phyloP scores from a whole-genome alignment of 2,888 invertebrate genomes.

The Chloromyia formosa region DNA sequence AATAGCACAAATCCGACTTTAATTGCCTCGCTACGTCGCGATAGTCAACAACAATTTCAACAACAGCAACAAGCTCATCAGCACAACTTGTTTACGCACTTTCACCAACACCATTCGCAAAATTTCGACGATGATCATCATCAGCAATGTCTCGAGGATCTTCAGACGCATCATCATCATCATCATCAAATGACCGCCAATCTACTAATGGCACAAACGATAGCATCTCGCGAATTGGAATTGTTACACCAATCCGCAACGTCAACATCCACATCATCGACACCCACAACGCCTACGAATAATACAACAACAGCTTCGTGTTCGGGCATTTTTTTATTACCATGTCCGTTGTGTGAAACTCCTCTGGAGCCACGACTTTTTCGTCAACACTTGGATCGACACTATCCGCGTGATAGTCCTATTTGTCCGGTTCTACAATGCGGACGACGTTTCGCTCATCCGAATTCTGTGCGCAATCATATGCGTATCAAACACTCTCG shows the following conservation, averaged over 20 bases:
- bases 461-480: constrained; percentile 87
- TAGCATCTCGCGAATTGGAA: constrained; percentile 60
- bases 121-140: constrained; percentile 42
- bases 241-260: constrained; percentile 62
- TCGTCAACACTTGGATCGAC: constrained; percentile 80
- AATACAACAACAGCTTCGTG: constrained; percentile 59
- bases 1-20: constrained; percentile 45
- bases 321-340: constrained; percentile 63
- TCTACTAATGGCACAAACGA: constrained; percentile 63
- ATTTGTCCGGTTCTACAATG: constrained; percentile 81
- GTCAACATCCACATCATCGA: constrained; percentile 55
- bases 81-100: constrained; percentile 51
- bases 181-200: constrained; percentile 63
- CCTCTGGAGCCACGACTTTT: constrained; percentile 72
- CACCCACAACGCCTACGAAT: neutral
- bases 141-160: constrained; percentile 59
- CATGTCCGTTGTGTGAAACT: constrained; percentile 79
- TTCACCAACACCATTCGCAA: constrained; percentile 50
- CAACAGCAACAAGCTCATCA: constrained; percentile 57
- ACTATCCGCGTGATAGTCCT: constrained; percentile 86
- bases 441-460: constrained; percentile 80
- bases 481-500: constrained; percentile 84
- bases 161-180: constrained; percentile 61
- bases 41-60: constrained; percentile 26
- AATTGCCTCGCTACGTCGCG: constrained; percentile 55